Evolutionary conservation across 2,888 invertebrate genomes (phyloP), one percentile per base, ranked within the genome.

Genomic region (Phyllotreta striolata): DNA sequence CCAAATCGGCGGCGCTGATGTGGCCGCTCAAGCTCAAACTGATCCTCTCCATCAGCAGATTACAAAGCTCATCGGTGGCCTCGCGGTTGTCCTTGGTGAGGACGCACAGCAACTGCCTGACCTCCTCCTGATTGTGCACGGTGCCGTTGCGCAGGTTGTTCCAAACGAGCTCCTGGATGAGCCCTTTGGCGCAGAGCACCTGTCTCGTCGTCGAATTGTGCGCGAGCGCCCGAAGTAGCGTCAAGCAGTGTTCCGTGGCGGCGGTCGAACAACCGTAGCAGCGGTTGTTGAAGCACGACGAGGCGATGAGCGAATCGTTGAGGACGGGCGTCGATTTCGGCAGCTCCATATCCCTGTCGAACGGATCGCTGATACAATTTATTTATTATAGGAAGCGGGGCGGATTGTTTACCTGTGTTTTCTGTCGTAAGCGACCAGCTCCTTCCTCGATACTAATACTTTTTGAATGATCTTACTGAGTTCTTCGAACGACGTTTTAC

Each of bases 401-500:
- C 1, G 14, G 12, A 10, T 7, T 9, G 39, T 55, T 66, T 37
- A 69, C 70, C 70, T 88, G 77, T 94, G 93, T 43, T 89, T 89
- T 55, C 94, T 86, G 81, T 97, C 97, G 77, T 95, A 97, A 0
- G 95, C 91, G 6, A 97, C 93, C 43, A 98, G 83, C 79, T 97
- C 96, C 74, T 93, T 90, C 24, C 93, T 86, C 78, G 95, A 96
- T 0, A 97, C 96, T 69, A 96, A 84, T 14, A 97, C 96, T 78
- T 93, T 91, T 85, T 96, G 91, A 71, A 92, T 92, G 68, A 92
- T 91, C 82, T 92, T 92, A 77, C 91, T 96, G 1, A 98, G 86
- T 78, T 98, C 98, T 77, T 98, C 98, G 80, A 97, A 98, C 6
- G 95, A 92, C 4, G 91, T 90, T 80, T 95, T 95, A 79, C 96